These are phyloP conservation scores for Notocelia uddmanniana DNA, from an alignment of 2,888 invertebrate genomes.

Conservation along the genomic window DNA sequence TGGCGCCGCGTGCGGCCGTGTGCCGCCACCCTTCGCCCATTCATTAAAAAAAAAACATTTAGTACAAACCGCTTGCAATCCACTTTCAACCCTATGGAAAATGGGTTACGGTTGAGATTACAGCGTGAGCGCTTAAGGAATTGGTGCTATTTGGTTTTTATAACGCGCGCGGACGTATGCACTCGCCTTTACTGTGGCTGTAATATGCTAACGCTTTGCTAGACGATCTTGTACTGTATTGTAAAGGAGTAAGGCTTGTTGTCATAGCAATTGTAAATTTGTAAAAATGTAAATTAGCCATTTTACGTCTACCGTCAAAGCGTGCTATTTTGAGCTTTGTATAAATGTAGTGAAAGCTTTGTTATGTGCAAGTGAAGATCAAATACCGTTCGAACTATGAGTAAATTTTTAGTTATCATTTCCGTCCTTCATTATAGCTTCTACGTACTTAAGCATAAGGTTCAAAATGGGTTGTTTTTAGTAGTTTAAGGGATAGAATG, in stretches of 20 bases:
- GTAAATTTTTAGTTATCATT: slow-evolving; percentile 15
- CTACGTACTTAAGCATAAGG: slow-evolving; percentile 47
- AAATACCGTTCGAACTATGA: slow-evolving; percentile 37
- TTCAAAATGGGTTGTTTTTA: slow-evolving; percentile 43
- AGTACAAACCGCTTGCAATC: background rate
- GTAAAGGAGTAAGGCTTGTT: slow-evolving; percentile 22
- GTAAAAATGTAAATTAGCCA: slow-evolving; percentile 41
- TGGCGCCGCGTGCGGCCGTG: slow-evolving; percentile 83
- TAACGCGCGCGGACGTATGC: slow-evolving; percentile 56
- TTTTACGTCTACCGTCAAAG: slow-evolving; percentile 44
- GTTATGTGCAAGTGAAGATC: slow-evolving; percentile 30
- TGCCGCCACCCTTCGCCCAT: slow-evolving; percentile 68
- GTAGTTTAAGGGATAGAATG: slow-evolving; percentile 55
- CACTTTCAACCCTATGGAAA: slow-evolving; percentile 49
- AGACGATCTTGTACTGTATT: slow-evolving; percentile 53
- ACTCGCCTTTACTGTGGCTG: slow-evolving; percentile 55
- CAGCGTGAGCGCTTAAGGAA: background rate
- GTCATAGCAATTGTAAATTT: slow-evolving; percentile 32
- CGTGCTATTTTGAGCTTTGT: slow-evolving; percentile 51
- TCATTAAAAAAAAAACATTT: slow-evolving; percentile 25
- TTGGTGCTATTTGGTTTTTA: slow-evolving; percentile 17
- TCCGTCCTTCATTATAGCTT: slow-evolving; percentile 41
- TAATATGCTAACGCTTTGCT: slow-evolving; percentile 17
- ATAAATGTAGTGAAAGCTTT: slow-evolving; percentile 18
- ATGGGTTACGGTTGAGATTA: slow-evolving; percentile 40